Evolutionary conservation across 1,140 invertebrate species (phyloP), one percentile per base, ranked within the genome.

Genomic region (Panagrolaimus sp.): DNA sequence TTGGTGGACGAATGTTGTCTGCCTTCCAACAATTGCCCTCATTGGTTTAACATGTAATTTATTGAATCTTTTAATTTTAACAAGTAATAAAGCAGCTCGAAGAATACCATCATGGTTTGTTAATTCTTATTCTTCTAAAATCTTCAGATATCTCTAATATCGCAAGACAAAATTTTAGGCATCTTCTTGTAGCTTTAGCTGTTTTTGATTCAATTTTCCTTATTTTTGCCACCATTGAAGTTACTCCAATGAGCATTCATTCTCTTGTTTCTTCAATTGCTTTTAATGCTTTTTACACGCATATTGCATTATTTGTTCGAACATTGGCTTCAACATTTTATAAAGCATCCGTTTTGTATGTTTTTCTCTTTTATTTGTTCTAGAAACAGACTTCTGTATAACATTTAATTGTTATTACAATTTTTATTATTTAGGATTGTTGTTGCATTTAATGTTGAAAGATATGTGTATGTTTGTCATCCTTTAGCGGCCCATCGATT

Each of bases 321-420:
- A 78, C 77, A 24, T 65, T 83, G 32, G 80, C 80, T 24, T 82
- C 81, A 10, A 82, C 80, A 21, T 82, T 83, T 55, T 82, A 82
- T 67, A 83, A 81, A 65, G 74, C 82, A 24, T 78, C 75, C 38
- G 82, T 82, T 43, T 64, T 82, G 81, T 83, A 68, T 71, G 79
- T 71, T 66, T 28, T 32, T 14, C 10, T 7, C 1, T 21, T 47
- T 32, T 64, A 63, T 47, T 52, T 10, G 10, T n/a, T n/a, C n/a
- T n/a, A n/a, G n/a, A n/a, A n/a, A n/a, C n/a, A 8, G 38, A 48
- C 38, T 68, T 32, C 43, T 44, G 10, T n/a, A 15, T 26, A 44
- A 45, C 9, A 21, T 68, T 69, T 7, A 6, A 3, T 28, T 69
- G 32, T 45, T 17, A 1, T 3, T 45, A 47, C 24, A 3, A 26